Conservation (phyloP, 2,888 invertebrate genomes). For the Anoplius nigerrimus region DNA sequence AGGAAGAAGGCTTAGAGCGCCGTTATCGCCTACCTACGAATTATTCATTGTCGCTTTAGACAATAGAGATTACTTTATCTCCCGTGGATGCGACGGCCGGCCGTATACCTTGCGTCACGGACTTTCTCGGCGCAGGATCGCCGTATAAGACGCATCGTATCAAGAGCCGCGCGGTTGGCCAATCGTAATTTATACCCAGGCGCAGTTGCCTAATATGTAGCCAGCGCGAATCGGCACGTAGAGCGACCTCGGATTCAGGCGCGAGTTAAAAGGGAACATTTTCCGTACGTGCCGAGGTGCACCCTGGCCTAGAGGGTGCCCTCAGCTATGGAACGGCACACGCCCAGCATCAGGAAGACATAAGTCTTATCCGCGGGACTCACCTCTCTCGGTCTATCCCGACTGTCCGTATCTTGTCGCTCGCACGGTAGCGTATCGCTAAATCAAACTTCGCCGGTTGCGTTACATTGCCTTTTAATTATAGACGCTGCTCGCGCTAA, state of each 20-base stretch:
- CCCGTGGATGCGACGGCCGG: conserved; percentile 33
- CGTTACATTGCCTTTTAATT: no score
- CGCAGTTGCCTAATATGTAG: conserved; percentile 60
- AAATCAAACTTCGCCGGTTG: no score
- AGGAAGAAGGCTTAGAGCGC: conserved; percentile 22
- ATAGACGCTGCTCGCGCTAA: no score
- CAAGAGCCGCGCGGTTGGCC: conserved; percentile 54
- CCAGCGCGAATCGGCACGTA: conserved; percentile 31
- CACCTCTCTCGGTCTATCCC: no score
- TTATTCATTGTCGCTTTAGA: conserved; percentile 60
- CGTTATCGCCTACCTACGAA: conserved; percentile 54
- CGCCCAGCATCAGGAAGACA: not conserved
- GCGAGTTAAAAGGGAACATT: not conserved
- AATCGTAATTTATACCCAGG: conserved; percentile 64
- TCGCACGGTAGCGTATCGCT: no score
- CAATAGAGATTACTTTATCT: conserved; percentile 63
- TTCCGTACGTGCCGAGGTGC: not conserved
- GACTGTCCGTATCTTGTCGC: no score
- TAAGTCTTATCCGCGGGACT: not conserved
- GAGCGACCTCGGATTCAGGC: not conserved
- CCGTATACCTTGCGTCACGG: conserved; percentile 43
- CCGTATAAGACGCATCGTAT: conserved; percentile 47
- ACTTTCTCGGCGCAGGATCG: conserved; percentile 50
- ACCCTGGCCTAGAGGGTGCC: no score
- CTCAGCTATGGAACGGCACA: not conserved